Evolutionary conservation across 2,888 invertebrate species (phyloP).

Genomic region (Pilophorus perplexus): DNA sequence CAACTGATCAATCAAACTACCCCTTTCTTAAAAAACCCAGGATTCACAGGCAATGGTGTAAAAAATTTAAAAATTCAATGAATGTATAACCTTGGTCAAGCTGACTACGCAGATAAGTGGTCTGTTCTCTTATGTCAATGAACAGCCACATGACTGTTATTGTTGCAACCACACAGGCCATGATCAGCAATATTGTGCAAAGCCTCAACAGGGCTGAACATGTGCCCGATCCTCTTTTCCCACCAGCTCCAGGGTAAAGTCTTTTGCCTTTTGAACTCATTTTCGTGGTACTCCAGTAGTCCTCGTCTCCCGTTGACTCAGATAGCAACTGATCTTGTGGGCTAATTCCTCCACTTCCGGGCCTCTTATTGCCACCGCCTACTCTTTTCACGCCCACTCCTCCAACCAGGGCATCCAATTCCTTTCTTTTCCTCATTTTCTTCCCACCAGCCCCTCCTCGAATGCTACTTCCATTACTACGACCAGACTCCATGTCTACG

Average conservation of each 20-base stretch:
- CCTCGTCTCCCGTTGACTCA: conserved; percentile 61
- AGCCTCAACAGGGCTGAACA: conserved; percentile 56
- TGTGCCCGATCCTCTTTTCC: conserved; percentile 48
- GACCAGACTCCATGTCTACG: conserved; percentile 51
- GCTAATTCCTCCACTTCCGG: conserved; percentile 47
- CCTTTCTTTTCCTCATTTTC: conserved; percentile 74
- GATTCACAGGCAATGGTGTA: too few relatives aligned
- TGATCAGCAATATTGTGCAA: conserved; percentile 61
- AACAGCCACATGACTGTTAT: conserved; percentile 67
- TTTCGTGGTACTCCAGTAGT: conserved; percentile 51
- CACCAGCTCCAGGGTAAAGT: conserved; percentile 51
- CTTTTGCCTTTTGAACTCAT: conserved; percentile 50
- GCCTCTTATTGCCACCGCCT: conserved; percentile 48
- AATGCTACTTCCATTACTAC: conserved; percentile 57
- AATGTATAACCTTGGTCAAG: conserved; percentile 61
- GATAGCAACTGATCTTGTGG: conserved; percentile 62
- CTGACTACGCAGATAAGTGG: conserved; percentile 62
- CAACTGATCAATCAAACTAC: too few relatives aligned
- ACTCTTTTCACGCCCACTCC: conserved; percentile 45
- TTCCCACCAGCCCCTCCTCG: conserved; percentile 64
- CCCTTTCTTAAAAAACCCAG: too few relatives aligned
- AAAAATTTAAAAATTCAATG: neutral
- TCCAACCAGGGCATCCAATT: conserved; percentile 67
- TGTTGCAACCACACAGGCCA: conserved; percentile 64
- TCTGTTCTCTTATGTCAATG: conserved; percentile 65